These are phyloP conservation scores for Aphrophora alni DNA, from an alignment of 2,888 invertebrate species.

Conservation along the genomic window DNA sequence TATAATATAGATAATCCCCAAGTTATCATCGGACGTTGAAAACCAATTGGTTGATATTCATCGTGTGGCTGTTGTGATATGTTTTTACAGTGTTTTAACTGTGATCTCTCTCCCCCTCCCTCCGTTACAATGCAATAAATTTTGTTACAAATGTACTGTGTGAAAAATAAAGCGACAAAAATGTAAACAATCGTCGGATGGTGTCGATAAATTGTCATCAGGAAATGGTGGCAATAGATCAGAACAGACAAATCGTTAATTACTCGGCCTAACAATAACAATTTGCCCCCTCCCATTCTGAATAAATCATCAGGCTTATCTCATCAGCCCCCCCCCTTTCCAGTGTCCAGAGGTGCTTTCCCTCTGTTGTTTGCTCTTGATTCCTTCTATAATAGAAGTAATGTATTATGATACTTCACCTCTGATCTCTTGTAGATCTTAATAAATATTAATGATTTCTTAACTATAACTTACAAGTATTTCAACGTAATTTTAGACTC, in stretches of 20 bases:
- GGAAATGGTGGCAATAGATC: conserved; percentile 4
- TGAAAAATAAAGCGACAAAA: neutral
- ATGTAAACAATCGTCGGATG: neutral
- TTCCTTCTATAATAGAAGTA: too few relatives aligned
- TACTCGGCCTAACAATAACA: conserved; percentile 34
- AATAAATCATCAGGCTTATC: neutral
- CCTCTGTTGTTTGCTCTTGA: too few relatives aligned
- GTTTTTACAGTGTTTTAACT: neutral
- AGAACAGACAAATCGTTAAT: conserved; percentile 21
- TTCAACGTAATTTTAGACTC: too few relatives aligned
- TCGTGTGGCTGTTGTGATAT: neutral
- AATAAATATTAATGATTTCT: too few relatives aligned
- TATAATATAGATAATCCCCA: too few relatives aligned
- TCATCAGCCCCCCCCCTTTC: neutral
- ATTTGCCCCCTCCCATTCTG: conserved; percentile 26
- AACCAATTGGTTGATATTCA: neutral
- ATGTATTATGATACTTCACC: too few relatives aligned
- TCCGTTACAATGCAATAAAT: neutral
- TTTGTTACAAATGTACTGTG: conserved; percentile 6
- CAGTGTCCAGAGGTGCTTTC: neutral
- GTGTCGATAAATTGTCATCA: neutral
- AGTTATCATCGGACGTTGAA: neutral
- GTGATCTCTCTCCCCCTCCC: neutral
- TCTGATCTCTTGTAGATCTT: too few relatives aligned
- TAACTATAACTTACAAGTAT: too few relatives aligned